A percentile compares a stretch with the other conserved stretches of the same genome.
phyloP scores from a whole-genome alignment of 1,140 invertebrate genomes.

The Temnothorax curvispinosus region DNA sequence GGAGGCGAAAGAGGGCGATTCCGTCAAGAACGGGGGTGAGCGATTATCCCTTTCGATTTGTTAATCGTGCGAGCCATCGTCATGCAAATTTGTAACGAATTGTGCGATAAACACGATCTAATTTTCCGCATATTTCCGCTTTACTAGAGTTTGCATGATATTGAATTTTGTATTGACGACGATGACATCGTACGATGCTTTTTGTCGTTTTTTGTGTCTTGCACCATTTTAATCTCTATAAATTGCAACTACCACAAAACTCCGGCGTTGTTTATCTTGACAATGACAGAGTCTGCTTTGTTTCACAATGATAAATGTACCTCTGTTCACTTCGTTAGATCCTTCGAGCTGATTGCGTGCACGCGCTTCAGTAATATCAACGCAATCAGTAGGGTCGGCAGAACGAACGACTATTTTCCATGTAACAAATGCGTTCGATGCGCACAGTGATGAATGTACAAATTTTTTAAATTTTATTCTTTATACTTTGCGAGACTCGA shows the following conservation, averaged over 20 bases:
- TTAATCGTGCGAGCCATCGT: background rate
- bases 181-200: conserved; percentile 9
- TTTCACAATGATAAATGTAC: conserved; percentile 56
- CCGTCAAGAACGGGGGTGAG: conserved; percentile 83
- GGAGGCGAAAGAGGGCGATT: conserved; percentile 80
- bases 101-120: background rate
- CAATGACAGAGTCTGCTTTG: conserved; percentile 23
- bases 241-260: conserved; percentile 12
- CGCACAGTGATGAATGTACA: background rate
- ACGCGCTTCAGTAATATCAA: conserved; percentile 67
- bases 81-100: background rate
- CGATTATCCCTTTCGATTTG: background rate
- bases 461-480: conserved; percentile 33
- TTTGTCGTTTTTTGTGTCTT: background rate
- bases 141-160: background rate
- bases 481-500: background rate
- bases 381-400: conserved; percentile 46
- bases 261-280: conserved; percentile 45
- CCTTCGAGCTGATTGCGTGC: conserved; percentile 51
- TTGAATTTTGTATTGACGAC: background rate
- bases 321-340: conserved; percentile 48
- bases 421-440: conserved; percentile 13
- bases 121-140: background rate
- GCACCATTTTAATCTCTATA: background rate
- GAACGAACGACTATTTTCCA: conserved; percentile 43